A percentile compares a stretch with the other conserved stretches of the same genome.
Conservation (phyloP, 2,113 vertebrate species). For the Lanius collurio region DNA sequence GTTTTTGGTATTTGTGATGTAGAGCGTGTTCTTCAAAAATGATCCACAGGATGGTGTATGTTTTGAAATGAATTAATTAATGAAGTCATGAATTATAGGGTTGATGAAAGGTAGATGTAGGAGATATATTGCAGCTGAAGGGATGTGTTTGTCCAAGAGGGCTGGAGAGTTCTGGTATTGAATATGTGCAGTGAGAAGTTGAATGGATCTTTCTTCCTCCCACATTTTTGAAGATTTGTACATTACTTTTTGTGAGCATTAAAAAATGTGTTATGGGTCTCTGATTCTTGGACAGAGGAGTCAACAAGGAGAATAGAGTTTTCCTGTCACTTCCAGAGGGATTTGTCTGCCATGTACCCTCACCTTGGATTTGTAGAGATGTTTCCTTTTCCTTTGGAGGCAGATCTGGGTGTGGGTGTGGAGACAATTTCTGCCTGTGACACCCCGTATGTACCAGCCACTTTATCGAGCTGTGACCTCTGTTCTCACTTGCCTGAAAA, state of each 20-base stretch:
- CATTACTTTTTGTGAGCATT: neutral
- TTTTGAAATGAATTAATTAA: neutral
- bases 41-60: neutral
- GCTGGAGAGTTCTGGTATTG: neutral
- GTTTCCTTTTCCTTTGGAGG: neutral
- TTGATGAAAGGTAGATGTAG: neutral
- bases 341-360: neutral
- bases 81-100: neutral
- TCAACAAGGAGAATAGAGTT: neutral
- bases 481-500: neutral
- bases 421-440: neutral
- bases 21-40: neutral
- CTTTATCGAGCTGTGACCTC: neutral
- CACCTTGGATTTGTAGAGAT: neutral
- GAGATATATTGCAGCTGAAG: neutral
- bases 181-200: neutral
- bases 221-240: neutral
- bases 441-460: rapidly evolving
- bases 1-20: neutral
- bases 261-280: neutral
- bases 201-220: neutral
- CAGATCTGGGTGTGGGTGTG: neutral
- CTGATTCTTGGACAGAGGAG: neutral
- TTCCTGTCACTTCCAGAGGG: neutral
- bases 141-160: neutral